Evolutionary conservation across 37 sponge, comb jelly and placozoan species (phyloP).

Genomic region (Sycon ciliatum): DNA sequence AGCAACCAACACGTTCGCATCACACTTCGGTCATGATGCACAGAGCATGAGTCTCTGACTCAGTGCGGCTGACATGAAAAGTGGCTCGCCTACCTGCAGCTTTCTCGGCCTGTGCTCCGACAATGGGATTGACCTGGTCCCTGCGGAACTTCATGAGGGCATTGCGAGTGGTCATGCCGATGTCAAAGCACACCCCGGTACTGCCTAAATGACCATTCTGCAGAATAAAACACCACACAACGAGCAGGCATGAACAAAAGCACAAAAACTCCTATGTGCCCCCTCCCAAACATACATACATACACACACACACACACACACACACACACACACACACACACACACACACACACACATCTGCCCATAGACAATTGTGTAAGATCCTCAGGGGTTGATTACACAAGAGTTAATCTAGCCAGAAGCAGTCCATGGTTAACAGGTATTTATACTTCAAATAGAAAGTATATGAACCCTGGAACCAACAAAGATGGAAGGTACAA

Average conservation of each 20-base stretch:
- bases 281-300: constrained; percentile 17
- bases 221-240: neutral
- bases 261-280: constrained; percentile 17
- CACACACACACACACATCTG: constrained; percentile 23
- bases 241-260: neutral
- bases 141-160: neutral
- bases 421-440: too few relatives aligned
- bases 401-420: too few relatives aligned
- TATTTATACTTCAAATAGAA: too few relatives aligned
- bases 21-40: too few relatives aligned
- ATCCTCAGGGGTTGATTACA: neutral
- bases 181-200: constrained; percentile 68
- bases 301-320: constrained; percentile 30
- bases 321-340: constrained; percentile 28
- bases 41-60: too few relatives aligned
- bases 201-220: constrained; percentile 66
- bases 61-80: too few relatives aligned
- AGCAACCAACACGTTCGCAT: too few relatives aligned
- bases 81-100: too few relatives aligned
- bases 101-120: too few relatives aligned
- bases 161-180: constrained; percentile 14
- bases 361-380: neutral
- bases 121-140: too few relatives aligned
- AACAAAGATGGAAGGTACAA: too few relatives aligned
- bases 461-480: too few relatives aligned